Evolutionary conservation across 2,113 vertebrate genomes (phyloP).

Genomic region (Eidolon helvum): DNA sequence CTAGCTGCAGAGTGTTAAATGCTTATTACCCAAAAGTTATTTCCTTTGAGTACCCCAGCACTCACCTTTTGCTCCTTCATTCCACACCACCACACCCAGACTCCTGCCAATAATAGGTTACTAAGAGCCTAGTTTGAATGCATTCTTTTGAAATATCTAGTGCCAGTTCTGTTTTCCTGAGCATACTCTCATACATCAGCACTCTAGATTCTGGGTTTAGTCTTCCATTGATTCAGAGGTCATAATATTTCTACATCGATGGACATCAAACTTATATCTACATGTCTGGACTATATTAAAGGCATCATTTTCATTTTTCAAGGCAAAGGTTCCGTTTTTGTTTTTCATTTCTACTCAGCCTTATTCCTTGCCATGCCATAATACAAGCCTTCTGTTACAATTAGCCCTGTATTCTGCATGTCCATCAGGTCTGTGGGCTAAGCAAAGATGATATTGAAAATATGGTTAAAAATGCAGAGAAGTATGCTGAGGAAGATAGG

Average conservation of each 20-base stretch:
- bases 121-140: background rate
- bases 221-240: background rate
- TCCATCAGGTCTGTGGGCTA: conserved; percentile 82
- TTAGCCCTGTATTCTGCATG: background rate
- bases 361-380: background rate
- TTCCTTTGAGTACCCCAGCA: background rate
- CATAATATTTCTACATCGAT: background rate
- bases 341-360: background rate
- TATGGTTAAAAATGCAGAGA: conserved; percentile 99
- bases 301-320: background rate
- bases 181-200: background rate
- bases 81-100: too few species aligned
- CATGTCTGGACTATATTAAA: background rate
- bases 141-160: background rate
- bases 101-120: fast-evolving
- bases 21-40: background rate
- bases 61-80: background rate
- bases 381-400: background rate
- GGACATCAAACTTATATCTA: background rate
- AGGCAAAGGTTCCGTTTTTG: too few species aligned
- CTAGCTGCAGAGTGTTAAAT: background rate
- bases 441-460: conserved; percentile 99
- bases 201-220: background rate
- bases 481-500: conserved; percentile 95
- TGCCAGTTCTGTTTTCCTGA: background rate